Base-by-base conservation (phyloP, 2,797 vertebrate species). In the Percopsis omiscomaycus region DNA sequence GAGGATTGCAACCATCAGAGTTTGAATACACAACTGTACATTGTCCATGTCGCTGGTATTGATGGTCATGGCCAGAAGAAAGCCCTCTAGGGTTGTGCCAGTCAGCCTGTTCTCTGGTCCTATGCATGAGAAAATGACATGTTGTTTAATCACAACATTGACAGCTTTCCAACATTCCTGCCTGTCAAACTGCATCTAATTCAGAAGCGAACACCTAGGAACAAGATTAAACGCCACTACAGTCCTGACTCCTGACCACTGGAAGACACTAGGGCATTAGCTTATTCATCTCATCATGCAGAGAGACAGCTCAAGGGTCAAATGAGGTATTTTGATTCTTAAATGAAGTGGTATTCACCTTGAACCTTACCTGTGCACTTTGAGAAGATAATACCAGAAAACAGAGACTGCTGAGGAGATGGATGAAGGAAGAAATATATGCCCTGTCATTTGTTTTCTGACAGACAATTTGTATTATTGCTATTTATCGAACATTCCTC, bases 381-480 rank as follows among this genome's bases (percentile, higher is more conserved):
- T 1, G 14, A 54, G 46, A 57, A 73, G 49, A 12, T 28, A 66
- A 58, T 65, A 56, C n/a, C 10, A 13, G 28, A 58, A 15, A 57
- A 55, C 48, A 52, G 22, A 70, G 69, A 49, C 5, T 45, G 11
- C 55, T 37, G 1, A 61, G 62, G 10, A 42, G 1, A 10, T 55
- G 48, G 49, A 74, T 45, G 54, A 5, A 37, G 64, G n/a, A n/a
- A 55, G 52, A 54, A 68, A 71, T 27, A 68, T 15, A 60, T 22
- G 55, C 48, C 59, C 32, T 46, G 16, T 27, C n/a, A 12, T 53
- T 29, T 54, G 69, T 69, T 77, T 81, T 66, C 64, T 62, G 64
- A 66, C 15, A 10, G 55, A 55, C 71, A 65, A 84, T 87, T 77
- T 81, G 71, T 68, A 73, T 71, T 66, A 71, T 58, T 58, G 59